Evolutionary conservation across 1,140 invertebrate genomes (phyloP).

Genomic region (Phthorimaea operculella): DNA sequence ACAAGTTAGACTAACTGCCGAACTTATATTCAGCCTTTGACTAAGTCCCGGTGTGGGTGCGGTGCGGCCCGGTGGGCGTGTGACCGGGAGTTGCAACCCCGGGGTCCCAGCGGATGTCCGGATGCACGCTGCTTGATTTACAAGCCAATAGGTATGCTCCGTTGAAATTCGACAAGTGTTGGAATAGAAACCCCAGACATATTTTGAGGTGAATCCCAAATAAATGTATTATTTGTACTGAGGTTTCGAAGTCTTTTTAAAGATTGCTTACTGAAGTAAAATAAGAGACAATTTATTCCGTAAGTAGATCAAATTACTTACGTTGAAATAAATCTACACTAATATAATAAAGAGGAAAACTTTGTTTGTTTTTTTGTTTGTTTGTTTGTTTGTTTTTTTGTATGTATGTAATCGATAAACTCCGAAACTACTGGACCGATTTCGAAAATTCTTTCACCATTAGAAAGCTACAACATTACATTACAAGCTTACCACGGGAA

Average conservation of each 20-base stretch:
- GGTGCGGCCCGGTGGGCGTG: neutral
- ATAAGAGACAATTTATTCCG: neutral
- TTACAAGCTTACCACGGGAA: too few species aligned
- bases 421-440: too few species aligned
- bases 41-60: too few species aligned
- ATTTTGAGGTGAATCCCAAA: neutral
- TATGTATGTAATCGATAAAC: too few species aligned
- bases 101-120: constrained; percentile 17
- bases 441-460: too few species aligned
- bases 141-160: constrained; percentile 34
- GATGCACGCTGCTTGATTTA: constrained; percentile 43
- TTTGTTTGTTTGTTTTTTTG: too few species aligned
- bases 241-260: neutral
- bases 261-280: neutral
- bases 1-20: neutral
- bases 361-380: too few species aligned
- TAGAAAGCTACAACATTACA: too few species aligned
- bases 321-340: too few species aligned
- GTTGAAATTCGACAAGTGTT: constrained; percentile 5
- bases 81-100: constrained; percentile 7
- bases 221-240: neutral
- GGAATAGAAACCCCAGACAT: neutral
- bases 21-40: too few species aligned
- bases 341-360: too few species aligned
- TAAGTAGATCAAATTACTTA: too few species aligned